Evolutionary conservation across 1,140 invertebrate genomes (phyloP).

Genomic region (Hydropsyche tenuis): DNA sequence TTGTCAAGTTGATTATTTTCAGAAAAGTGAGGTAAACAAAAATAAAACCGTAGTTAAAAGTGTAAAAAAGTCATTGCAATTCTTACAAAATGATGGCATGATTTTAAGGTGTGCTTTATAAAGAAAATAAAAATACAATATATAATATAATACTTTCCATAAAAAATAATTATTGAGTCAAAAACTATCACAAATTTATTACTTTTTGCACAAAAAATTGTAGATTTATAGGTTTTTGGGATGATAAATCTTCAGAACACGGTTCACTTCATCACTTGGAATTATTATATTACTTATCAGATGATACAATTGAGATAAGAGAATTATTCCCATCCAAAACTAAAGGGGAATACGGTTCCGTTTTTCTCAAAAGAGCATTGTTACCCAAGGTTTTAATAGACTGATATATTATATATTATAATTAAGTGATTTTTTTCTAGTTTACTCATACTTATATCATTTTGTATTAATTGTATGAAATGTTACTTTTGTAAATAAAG

Average conservation of each 20-base stretch:
- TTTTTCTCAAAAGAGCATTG: slow-evolving; percentile 77
- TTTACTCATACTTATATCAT: neutral
- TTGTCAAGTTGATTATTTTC: slow-evolving; percentile 9
- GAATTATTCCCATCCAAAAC: slow-evolving; percentile 74
- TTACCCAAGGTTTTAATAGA: slow-evolving; percentile 74
- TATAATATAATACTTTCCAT: slow-evolving; percentile 3
- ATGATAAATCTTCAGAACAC: slow-evolving; percentile 77
- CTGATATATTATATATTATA: neutral
- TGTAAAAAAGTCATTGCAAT: slow-evolving; percentile 61
- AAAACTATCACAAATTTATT: neutral
- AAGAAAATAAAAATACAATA: neutral
- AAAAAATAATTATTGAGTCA: slow-evolving; percentile 47
- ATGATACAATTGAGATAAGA: slow-evolving; percentile 89
- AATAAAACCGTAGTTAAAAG: slow-evolving; percentile 17
- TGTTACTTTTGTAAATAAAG: too few species aligned
- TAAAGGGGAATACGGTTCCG: slow-evolving; percentile 71
- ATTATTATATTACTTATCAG: slow-evolving; percentile 83
- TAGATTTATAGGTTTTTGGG: slow-evolving; percentile 90
- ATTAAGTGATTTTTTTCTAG: neutral
- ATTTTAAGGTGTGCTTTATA: slow-evolving; percentile 64
- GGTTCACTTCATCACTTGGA: slow-evolving; percentile 78
- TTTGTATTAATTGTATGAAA: too few species aligned
- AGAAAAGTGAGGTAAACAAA: neutral
- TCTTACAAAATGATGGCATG: slow-evolving; percentile 77
- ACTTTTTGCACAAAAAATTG: neutral